Evolutionary conservation across 1,140 invertebrate genomes (phyloP), one percentile per base, ranked within the genome.

Genomic region (Drosophila insularis): DNA sequence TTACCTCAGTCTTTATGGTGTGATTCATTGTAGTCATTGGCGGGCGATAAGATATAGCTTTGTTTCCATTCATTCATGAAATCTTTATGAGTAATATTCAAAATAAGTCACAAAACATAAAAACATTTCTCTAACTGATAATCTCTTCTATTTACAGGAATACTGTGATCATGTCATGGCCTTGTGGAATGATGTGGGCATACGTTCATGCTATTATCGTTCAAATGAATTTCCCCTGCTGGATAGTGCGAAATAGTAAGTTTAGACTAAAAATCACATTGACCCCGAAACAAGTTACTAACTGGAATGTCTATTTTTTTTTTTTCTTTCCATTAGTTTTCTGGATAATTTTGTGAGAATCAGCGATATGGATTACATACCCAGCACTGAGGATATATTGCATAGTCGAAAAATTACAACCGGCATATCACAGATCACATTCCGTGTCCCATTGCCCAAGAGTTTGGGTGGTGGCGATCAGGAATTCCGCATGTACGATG

Each of bases 201-300:
- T 97, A 1, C 93, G 95, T 81, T 93, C 95, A 74, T 95, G 95
- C 73, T 96, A 94, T 74, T 92, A 93, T 74, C 92, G 96, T 81
- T 95, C 95, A 0, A 96, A 96, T 85, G 96, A 97, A 92, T 97
- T 95, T 80, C 95, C 96, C 85, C 91, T 97, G 14, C 94, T 97
- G 64, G 96, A 97, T 84, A 96, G 95, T 80, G 96, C 96, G 10
- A 95, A 96, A 94, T 97, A 97, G 95, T 95, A 92, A 93, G 94
- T 68, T 46, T 17, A 3, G 2, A 46, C 7, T 2, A 5, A 5
- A 27, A 27, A 27, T 27, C 23, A 27, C 7, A 4, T 2, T 71
- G 5, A 53, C 7, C 55, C 63, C 32, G 37, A 14, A 60, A 11
- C 23, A 65, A 68, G 23, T 11, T n/a, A 50, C 19, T 63, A 64